Base-by-base conservation (phyloP, 2,888 invertebrate genomes). In the Conomelus anceps region DNA sequence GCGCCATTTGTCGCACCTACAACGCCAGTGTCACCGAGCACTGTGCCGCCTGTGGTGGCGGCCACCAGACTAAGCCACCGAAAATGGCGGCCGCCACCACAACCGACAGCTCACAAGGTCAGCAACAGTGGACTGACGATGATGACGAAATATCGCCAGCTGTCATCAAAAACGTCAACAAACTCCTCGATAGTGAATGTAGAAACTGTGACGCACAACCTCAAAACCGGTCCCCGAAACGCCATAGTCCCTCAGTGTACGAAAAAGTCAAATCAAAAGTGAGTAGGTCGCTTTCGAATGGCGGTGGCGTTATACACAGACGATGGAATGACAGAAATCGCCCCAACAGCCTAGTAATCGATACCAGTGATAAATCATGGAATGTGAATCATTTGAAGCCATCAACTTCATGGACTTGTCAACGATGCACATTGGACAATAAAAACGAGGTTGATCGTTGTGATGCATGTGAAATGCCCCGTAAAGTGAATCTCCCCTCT, bases 381-480 rank as follows among this genome's bases (percentile, higher is more conserved):
- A 94, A 94, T 91, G 93, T 93, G 22, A 90, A 90, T 89, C 93
- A 93, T 89, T 93, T 93, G 90, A 93, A 93, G 89, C 93, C 93
- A n/a, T 93, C 93, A 92, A 93, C 93, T 90, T 93, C 93, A 22
- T 94, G 94, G 94, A 93, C 93, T 87, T 94, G 94, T 90, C 93
- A 93, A 90, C 92, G 92, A 92, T 97, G 97, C 92, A 97, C 97
- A 0, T 93, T 97, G 41, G 95, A 96, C 91, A 97, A 97, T 93
- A 94, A 95, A 88, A 95, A 95, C 0, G 94, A 95, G 26, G 94
- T 95, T 90, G 95, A 95, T 7, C 94, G 96, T 90, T 97, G 97
- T 93, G 96, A 96, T 92, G 96, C 96, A 0, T 97, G 97, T 92
- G 95, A 96, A 91, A 95, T 96, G 0, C 97, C 97, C 0, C 94